Evolutionary conservation across 1,140 invertebrate species (phyloP).

Genomic region (Drosophila tani): DNA sequence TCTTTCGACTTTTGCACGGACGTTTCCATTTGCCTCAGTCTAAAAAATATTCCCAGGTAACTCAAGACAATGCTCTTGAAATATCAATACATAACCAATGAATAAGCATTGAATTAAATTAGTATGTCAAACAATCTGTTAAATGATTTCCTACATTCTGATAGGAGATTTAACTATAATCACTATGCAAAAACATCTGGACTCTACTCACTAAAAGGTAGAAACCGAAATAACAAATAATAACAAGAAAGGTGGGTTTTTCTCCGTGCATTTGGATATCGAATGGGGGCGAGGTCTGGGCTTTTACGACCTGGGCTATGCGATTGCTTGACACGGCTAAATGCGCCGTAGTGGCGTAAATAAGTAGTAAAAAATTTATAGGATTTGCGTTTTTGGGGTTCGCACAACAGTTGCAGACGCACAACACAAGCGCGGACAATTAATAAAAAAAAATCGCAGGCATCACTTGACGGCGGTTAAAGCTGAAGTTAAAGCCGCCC

Average conservation of each 20-base stretch:
- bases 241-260: neutral
- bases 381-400: slow-evolving; percentile 63
- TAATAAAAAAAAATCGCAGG: slow-evolving; percentile 65
- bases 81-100: neutral
- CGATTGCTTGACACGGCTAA: slow-evolving; percentile 82
- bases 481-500: slow-evolving; percentile 35
- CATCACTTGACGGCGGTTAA: slow-evolving; percentile 30
- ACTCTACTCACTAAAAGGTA: too few relatives aligned
- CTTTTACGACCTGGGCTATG: slow-evolving; percentile 77
- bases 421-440: slow-evolving; percentile 60
- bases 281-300: slow-evolving; percentile 28
- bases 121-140: neutral
- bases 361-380: slow-evolving; percentile 84
- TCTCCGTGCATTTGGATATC: slow-evolving; percentile 19
- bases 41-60: too few relatives aligned
- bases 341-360: slow-evolving; percentile 82
- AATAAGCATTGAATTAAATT: neutral
- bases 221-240: neutral
- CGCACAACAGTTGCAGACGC: slow-evolving; percentile 71
- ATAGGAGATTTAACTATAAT: neutral
- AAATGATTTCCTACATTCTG: neutral
- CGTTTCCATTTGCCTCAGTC: too few relatives aligned
- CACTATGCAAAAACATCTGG: neutral
- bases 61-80: neutral
- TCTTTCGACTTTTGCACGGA: neutral